These are phyloP conservation scores for Stegostoma tigrinum DNA, from an alignment of 2,113 vertebrate genomes.

Conservation along the genomic window DNA sequence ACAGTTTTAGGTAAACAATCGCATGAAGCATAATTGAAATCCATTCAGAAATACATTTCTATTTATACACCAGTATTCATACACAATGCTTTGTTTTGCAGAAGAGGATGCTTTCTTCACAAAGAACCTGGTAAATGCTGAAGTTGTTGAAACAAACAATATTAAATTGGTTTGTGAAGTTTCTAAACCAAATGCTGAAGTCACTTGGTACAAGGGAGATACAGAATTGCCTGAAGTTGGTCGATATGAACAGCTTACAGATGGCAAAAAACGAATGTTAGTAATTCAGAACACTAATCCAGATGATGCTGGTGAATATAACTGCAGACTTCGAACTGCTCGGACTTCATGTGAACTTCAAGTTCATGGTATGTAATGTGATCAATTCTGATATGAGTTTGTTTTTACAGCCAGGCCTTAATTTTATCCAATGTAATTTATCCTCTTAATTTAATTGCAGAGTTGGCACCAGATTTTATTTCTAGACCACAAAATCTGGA, in stretches of 20 bases:
- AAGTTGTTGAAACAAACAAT: constrained; percentile 86
- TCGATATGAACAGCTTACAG: constrained; percentile 76
- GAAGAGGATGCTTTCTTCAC: constrained; percentile 92
- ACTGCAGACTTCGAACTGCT: constrained; percentile 70
- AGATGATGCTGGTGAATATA: constrained; percentile 77
- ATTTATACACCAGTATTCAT: neutral
- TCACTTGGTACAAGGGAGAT: constrained; percentile 84
- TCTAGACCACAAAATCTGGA: constrained; percentile 80
- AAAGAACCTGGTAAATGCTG: constrained; percentile 86
- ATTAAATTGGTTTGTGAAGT: constrained; percentile 91
- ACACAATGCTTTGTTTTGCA: constrained; percentile 51
- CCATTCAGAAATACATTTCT: neutral
- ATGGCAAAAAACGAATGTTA: constrained; percentile 82
- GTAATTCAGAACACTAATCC: constrained; percentile 75
- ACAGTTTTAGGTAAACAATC: constrained; percentile 79
- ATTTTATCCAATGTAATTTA: neutral
- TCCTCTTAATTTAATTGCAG: constrained; percentile 52
- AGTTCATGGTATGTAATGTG: constrained; percentile 67
- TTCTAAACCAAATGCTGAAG: constrained; percentile 81
- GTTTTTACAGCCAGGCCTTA: neutral
- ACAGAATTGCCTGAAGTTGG: constrained; percentile 84
- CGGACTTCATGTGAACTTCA: constrained; percentile 74
- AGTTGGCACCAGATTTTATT: constrained; percentile 91
- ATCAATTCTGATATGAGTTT: neutral
- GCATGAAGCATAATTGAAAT: neutral